Conservation (phyloP, 2,113 vertebrate species). For the Aegotheles bennettii region DNA sequence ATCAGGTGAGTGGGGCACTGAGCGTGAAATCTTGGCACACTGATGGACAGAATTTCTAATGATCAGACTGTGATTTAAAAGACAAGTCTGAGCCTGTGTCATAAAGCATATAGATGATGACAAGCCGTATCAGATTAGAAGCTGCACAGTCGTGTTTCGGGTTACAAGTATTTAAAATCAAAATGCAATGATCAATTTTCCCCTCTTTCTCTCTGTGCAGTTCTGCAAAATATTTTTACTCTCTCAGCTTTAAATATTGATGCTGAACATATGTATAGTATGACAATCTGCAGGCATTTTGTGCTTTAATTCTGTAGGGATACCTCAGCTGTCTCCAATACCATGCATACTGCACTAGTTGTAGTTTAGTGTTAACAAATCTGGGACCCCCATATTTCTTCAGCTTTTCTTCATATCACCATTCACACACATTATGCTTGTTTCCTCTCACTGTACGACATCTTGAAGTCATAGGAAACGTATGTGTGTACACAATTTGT, state of each 20-base stretch:
- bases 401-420: not conserved
- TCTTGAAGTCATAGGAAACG: slow-evolving; percentile 7
- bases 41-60: not conserved
- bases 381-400: slow-evolving; percentile 5
- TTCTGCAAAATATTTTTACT: slow-evolving; percentile 37
- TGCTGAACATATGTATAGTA: slow-evolving; percentile 33
- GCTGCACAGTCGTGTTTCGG: not conserved
- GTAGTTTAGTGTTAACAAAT: not conserved
- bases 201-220: not conserved
- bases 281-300: not conserved
- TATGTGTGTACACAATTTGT: not conserved
- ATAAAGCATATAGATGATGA: not conserved
- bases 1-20: not conserved
- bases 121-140: not conserved
- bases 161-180: not conserved
- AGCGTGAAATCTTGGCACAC: not conserved
- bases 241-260: slow-evolving; percentile 52
- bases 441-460: not conserved
- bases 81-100: not conserved
- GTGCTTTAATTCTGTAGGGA: slow-evolving; percentile 1
- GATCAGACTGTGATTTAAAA: not conserved
- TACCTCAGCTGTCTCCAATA: slow-evolving; percentile 29
- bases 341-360: not conserved
- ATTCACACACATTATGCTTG: not conserved
- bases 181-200: slow-evolving; percentile 10